Conservation (phyloP, 2,888 invertebrate genomes). For the Ypsolopha scabrella region DNA sequence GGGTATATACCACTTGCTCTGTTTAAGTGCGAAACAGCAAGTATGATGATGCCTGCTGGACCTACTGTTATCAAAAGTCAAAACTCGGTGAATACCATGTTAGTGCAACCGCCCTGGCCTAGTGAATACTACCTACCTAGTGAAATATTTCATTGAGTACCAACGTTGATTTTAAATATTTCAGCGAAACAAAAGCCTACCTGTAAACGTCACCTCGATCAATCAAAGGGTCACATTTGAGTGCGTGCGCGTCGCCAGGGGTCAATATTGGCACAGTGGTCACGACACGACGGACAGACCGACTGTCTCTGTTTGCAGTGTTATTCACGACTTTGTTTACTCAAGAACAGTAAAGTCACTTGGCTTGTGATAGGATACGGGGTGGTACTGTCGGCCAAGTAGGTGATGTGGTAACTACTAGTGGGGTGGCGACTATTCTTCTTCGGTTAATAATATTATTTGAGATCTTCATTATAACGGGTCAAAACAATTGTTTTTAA, state of each 20-base stretch:
- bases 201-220: slow-evolving; percentile 32
- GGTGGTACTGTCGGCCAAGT: neutral
- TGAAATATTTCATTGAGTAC: too few relatives aligned
- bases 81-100: too few relatives aligned
- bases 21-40: too few relatives aligned
- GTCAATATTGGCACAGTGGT: slow-evolving; percentile 56
- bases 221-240: slow-evolving; percentile 58
- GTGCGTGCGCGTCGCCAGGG: slow-evolving; percentile 27
- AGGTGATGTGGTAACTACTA: neutral
- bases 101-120: too few relatives aligned
- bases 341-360: slow-evolving; percentile 18
- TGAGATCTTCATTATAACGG: neutral
- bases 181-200: neutral
- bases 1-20: too few relatives aligned
- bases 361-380: neutral
- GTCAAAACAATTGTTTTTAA: too few relatives aligned
- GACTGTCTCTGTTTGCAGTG: slow-evolving; percentile 39
- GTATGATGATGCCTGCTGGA: too few relatives aligned
- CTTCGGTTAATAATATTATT: neutral
- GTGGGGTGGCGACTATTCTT: neutral
- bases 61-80: too few relatives aligned
- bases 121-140: too few relatives aligned
- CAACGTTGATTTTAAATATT: too few relatives aligned
- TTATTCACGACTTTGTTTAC: slow-evolving; percentile 59
- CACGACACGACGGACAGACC: slow-evolving; percentile 35